These are phyloP conservation scores for Apotomis capreana DNA, from an alignment of 2,888 invertebrate species.

Conservation along the genomic window DNA sequence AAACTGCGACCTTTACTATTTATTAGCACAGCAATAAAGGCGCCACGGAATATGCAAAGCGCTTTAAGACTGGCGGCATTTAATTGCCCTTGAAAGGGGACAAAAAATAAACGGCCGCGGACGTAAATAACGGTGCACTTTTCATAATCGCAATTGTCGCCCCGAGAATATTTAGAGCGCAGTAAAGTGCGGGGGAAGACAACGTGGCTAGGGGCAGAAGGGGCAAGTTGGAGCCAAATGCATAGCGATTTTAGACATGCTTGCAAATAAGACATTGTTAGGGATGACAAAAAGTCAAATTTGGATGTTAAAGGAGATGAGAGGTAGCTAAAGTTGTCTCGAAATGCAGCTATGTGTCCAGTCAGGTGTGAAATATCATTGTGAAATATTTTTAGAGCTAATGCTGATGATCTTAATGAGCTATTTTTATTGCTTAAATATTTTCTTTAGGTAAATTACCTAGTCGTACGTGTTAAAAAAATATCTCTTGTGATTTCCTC, in stretches of 20 bases:
- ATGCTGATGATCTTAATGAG: no score
- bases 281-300: not conserved
- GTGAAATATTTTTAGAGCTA: not conserved
- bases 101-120: slow-evolving; percentile 79
- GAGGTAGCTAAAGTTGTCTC: slow-evolving; percentile 11
- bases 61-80: slow-evolving; percentile 80
- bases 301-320: not conserved
- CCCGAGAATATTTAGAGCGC: slow-evolving; percentile 83
- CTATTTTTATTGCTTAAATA: no score
- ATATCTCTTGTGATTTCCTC: no score
- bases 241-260: slow-evolving; percentile 19
- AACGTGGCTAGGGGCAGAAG: not conserved
- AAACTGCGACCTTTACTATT: slow-evolving; percentile 68
- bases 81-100: slow-evolving; percentile 84
- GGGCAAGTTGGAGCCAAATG: slow-evolving; percentile 2
- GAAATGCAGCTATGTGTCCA: slow-evolving; percentile 3
- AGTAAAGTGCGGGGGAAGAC: slow-evolving; percentile 61
- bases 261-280: slow-evolving; percentile 13
- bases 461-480: no score
- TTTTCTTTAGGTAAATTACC: no score
- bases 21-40: slow-evolving; percentile 74
- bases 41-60: slow-evolving; percentile 76
- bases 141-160: slow-evolving; percentile 84
- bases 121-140: slow-evolving; percentile 83
- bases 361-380: not conserved